These are phyloP conservation scores for Phenganax stokvisi DNA, from an alignment of 92 coral and sea anemone genomes.

Conservation along the genomic window DNA sequence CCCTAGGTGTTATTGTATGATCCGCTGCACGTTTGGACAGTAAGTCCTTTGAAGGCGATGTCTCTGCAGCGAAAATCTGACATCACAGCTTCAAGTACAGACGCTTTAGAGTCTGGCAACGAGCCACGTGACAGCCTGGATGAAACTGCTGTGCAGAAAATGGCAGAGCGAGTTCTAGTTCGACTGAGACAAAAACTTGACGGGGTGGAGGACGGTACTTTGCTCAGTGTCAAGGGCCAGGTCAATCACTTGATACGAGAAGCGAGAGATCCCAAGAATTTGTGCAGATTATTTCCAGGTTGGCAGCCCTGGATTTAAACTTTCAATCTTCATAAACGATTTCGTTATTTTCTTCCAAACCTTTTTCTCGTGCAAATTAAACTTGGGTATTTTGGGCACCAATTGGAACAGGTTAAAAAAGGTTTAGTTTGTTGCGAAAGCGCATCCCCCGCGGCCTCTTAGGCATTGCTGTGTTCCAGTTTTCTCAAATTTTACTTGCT, in stretches of 20 bases:
- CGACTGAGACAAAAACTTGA: conserved; percentile 84
- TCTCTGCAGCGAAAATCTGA: conserved; percentile 75
- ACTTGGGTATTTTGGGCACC: too few species aligned
- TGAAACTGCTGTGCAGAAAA: conserved; percentile 74
- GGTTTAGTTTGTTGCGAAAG: too few species aligned
- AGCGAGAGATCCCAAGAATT: conserved; percentile 82
- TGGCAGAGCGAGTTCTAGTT: conserved; percentile 85
- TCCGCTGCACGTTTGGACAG: conserved; percentile 92
- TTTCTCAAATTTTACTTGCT: too few species aligned
- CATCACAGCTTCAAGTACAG: conserved; percentile 45
- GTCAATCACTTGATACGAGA: conserved; percentile 90
- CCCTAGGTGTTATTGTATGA: conserved; percentile 78
- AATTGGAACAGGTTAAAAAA: too few species aligned
- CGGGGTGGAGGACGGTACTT: conserved; percentile 88
- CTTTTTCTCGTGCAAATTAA: background rate
- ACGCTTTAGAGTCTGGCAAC: conserved; percentile 56
- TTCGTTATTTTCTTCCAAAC: too few species aligned
- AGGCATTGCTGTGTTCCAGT: too few species aligned
- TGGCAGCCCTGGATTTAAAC: conserved; percentile 93
- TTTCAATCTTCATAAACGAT: too few species aligned
- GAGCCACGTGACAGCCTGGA: conserved; percentile 42
- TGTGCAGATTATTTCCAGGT: conserved; percentile 76
- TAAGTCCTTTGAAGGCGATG: conserved; percentile 79
- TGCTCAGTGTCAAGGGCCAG: conserved; percentile 84
- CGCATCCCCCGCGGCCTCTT: too few species aligned